phyloP scores from a whole-genome alignment of 2,888 invertebrate genomes.

The Heterodera filipjevi region DNA sequence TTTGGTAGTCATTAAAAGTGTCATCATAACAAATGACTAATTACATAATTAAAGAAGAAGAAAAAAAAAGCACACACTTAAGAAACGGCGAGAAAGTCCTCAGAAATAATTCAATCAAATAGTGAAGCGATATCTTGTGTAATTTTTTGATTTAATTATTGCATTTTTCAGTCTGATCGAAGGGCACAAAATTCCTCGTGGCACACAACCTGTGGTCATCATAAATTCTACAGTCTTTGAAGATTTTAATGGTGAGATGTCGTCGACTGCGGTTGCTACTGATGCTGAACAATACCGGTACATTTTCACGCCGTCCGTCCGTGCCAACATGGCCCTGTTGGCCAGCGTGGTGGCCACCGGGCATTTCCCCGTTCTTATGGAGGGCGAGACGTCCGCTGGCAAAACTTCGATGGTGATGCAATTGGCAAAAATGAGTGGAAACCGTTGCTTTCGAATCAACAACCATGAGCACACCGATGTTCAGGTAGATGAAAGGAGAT shows the following conservation, averaged over 20 bases:
- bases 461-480: conserved; percentile 99
- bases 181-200: not conserved
- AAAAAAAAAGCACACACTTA: too few species aligned
- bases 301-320: conserved; percentile 86
- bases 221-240: too few species aligned
- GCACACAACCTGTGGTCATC: not conserved
- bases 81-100: too few species aligned
- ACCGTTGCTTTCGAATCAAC: conserved; percentile 90
- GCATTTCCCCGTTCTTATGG: conserved; percentile 80
- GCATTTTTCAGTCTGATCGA: not conserved
- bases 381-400: conserved; percentile 97
- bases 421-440: conserved; percentile 87
- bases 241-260: too few species aligned
- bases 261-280: too few species aligned
- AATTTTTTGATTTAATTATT: too few species aligned
- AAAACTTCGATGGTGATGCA: conserved; percentile 95
- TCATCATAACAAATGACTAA: too few species aligned
- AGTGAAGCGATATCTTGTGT: too few species aligned
- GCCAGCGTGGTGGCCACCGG: conserved; percentile 78
- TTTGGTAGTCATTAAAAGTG: too few species aligned
- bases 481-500: too few species aligned
- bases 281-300: conserved; percentile 69
- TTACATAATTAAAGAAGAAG: too few species aligned
- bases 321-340: conserved; percentile 85
- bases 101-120: too few species aligned